Evolutionary conservation across 2,797 vertebrate genomes (phyloP).

Genomic region (Neosalanx taihuensis): DNA sequence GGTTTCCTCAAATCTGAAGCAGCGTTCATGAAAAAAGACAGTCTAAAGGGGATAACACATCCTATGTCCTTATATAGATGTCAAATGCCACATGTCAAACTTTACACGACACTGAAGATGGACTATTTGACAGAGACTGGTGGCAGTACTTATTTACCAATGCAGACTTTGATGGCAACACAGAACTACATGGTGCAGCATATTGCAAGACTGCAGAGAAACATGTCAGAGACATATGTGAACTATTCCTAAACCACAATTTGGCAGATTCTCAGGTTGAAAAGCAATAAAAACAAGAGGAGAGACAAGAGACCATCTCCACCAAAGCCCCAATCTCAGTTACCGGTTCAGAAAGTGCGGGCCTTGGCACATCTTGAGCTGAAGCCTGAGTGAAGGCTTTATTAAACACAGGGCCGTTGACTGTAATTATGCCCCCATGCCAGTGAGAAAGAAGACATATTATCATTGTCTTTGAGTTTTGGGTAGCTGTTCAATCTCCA

Average conservation of each 20-base stretch:
- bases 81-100: slow-evolving; percentile 31
- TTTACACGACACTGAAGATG: background rate
- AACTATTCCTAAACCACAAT: background rate
- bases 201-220: background rate
- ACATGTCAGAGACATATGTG: background rate
- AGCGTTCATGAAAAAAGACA: slow-evolving; percentile 17
- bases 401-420: slow-evolving; percentile 44
- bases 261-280: background rate
- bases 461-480: slow-evolving; percentile 42
- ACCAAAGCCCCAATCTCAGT: background rate
- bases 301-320: background rate
- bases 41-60: slow-evolving; percentile 30
- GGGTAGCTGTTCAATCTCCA: slow-evolving; percentile 43
- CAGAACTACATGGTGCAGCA: background rate
- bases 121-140: background rate
- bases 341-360: slow-evolving; percentile 22
- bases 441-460: slow-evolving; percentile 38
- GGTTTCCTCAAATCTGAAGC: slow-evolving; percentile 41
- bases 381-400: slow-evolving; percentile 25
- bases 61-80: slow-evolving; percentile 30
- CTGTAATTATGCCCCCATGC: slow-evolving; percentile 41
- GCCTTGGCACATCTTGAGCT: slow-evolving; percentile 35
- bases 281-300: background rate
- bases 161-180: background rate
- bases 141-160: background rate